Evolutionary conservation across 1,140 invertebrate genomes (phyloP), one percentile per base, ranked within the genome.

Genomic region (Acromyrmex charruanus): DNA sequence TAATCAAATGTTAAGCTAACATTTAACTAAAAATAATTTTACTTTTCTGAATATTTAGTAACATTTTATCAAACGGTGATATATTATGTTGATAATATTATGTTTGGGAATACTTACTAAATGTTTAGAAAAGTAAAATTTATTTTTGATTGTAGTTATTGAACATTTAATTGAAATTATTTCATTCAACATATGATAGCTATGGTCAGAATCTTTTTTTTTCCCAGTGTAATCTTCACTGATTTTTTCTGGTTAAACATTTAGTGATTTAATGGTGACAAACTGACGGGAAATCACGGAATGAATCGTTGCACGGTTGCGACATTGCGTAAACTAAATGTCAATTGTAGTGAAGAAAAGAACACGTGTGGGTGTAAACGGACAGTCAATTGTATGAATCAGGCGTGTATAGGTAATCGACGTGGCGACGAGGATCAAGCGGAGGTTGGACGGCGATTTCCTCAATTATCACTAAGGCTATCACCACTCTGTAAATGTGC

Each of bases 301-400:
- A 61, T 51, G 14, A 84, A 84, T 74, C 80, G 80, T 25, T 28
- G 6, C 35, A 16, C 80, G 66, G 25, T 75, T 84, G 55, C 58
- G 44, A 87, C 69, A 74, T 87, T 84, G 86, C 66, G 49, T 84
- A 87, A 87, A 87, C 51, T 58, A 84, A 87, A 84, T 84, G 69
- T 31, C 79, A 87, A 87, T 85, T 84, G 65, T 61, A 74, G 63
- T 49, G 77, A 66, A 39, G 61, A 87, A 87, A 84, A 69, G 51
- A 61, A 49, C 51, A 74, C 61, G 59, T 39, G 69, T 85, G 86
- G 79, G 69, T 53, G 86, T 84, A 66, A 55, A 59, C 80, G 80
- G 49, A 82, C 44, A 21, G 58, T 44, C 65, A 69, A 87, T 87
- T 87, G 85, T 84, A 31, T 31, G 74, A 14, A 77, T 85, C 25